Percentiles rank a stretch among this genome's conserved stretches.
phyloP scores from a whole-genome alignment of 1,140 invertebrate species.

The Dermatophagoides farinae region DNA sequence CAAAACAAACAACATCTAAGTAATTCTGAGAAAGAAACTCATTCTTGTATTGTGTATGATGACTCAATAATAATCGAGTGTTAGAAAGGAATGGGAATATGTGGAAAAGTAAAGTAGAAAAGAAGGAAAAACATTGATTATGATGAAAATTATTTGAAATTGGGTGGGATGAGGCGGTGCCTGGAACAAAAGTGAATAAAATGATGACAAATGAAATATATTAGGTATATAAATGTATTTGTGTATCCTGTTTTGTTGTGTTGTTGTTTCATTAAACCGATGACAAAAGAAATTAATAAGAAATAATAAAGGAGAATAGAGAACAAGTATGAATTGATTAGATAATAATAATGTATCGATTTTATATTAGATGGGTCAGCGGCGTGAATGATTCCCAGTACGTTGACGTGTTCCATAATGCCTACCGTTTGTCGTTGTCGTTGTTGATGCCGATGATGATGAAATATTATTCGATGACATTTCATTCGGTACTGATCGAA shows the following conservation, averaged over 20 bases:
- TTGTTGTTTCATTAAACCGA: too few species aligned
- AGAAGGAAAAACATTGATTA: too few species aligned
- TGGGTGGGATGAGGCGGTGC: too few species aligned
- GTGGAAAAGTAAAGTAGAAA: too few species aligned
- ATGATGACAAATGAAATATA: not conserved
- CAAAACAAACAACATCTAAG: not conserved
- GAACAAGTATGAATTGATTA: not conserved
- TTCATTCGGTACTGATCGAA: not conserved
- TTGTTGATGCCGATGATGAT: not conserved
- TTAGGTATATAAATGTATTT: too few species aligned
- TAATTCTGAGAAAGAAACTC: not conserved
- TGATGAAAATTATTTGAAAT: too few species aligned
- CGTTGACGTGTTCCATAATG: not conserved
- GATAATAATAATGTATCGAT: not conserved
- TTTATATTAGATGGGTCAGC: not conserved
- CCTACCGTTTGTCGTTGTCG: conserved; percentile 4
- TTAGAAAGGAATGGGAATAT: too few species aligned
- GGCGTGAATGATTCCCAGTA: conserved; percentile 3
- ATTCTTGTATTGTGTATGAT: too few species aligned
- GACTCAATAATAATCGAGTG: too few species aligned
- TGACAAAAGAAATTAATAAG: not conserved
- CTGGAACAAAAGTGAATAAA: not conserved
- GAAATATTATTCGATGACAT: not conserved
- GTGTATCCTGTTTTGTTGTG: too few species aligned
- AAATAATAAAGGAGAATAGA: not conserved